Base-by-base conservation (phyloP, 2,888 invertebrate genomes). In the Cerastis rubricosa region DNA sequence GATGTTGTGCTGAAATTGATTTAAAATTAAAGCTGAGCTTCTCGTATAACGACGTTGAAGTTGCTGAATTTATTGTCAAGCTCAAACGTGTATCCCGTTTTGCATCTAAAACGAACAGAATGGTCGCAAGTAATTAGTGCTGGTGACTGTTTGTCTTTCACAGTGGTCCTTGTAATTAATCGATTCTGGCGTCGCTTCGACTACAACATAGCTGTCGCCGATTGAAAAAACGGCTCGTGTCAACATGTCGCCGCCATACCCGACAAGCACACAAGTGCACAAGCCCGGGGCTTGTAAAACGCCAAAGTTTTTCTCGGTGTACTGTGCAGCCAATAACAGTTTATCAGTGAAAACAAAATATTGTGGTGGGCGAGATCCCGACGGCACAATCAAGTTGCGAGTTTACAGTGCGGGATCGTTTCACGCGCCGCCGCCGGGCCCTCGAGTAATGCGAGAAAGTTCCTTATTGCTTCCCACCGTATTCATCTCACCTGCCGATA, bases 381-480 rank as follows among this genome's bases (percentile, higher is more conserved):
- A 75, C 75, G 89, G 91, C 77, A 88, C 91, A 91, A 92, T 92
- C 91, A 88, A 85, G 86, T 89, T 85, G 84, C 76, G 80, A 90
- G 88, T 89, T 90, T 86, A 76, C 86, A 85, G 82, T 77, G 71
- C 74, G 80, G 81, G 84, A 83, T 86, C 83, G 78, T 83, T 87
- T 84, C 81, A 86, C 84, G 83, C 80, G 72, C 81, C 79, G 75
- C 76, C 77, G 82, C 74, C 78, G 78, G 83, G 74, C 83, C 79
- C 87, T 78, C 78, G 82, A 80, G 88, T 89, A 87, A 87, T 89
- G 88, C 85, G 84, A 89, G 88, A 91, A 91, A 91, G 90, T 92
- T 92, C 90, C 91, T 92, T 92, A 92, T 92, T 91, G 90, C 91
- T 92, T 92, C 89, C 92, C 88, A 85, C 85, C 88, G 85, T 89